phyloP scores from a whole-genome alignment of 2,113 vertebrate species.

The Cariama cristata region DNA sequence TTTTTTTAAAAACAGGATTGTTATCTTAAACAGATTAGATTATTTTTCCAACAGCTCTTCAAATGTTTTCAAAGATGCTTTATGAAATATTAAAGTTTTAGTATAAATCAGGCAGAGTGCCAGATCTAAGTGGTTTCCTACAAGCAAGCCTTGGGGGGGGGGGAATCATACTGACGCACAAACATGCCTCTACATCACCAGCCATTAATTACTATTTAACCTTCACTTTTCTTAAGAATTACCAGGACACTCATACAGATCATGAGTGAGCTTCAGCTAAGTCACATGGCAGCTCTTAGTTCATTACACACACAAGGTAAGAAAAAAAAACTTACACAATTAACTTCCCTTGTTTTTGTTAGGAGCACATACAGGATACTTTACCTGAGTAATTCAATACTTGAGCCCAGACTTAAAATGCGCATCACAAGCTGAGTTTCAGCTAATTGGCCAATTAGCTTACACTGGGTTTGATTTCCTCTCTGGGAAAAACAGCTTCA shows the following conservation, averaged over 20 bases:
- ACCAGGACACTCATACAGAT: not conserved
- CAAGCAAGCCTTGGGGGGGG: conserved; percentile 6
- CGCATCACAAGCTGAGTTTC: not conserved
- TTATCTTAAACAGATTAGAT: not conserved
- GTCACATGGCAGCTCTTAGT: not conserved
- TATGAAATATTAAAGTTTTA: conserved; percentile 21
- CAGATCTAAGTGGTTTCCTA: conserved; percentile 30
- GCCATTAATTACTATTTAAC: not conserved
- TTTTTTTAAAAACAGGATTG: not conserved
- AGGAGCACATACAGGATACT: not conserved
- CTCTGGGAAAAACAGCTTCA: not conserved
- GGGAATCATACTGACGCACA: not conserved
- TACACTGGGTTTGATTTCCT: not conserved
- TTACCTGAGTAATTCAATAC: not conserved
- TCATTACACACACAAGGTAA: not conserved
- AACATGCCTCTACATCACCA: not conserved
- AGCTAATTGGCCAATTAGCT: not conserved
- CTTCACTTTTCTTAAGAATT: not conserved
- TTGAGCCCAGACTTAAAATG: not conserved
- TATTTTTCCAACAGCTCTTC: conserved; percentile 11
- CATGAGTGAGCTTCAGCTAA: not conserved
- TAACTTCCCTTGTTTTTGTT: not conserved
- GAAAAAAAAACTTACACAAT: not conserved
- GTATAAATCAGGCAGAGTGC: not conserved
- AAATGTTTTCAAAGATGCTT: not conserved